These are phyloP conservation scores for Eutrigla gurnardus DNA, from an alignment of 2,797 vertebrate species.

Conservation along the genomic window DNA sequence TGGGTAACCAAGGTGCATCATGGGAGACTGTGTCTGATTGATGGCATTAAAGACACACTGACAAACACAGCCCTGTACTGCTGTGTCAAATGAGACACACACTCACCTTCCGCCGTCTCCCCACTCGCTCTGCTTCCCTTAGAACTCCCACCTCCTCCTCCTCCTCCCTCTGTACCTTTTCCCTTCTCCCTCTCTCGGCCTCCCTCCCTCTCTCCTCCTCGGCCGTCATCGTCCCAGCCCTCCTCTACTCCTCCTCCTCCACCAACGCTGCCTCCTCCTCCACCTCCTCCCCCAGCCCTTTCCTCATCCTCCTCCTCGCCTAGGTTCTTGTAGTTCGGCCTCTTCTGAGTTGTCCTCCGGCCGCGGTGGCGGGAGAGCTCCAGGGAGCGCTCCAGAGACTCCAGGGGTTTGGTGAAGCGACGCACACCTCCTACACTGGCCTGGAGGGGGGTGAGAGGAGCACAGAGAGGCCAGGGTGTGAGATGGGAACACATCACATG, in stretches of 20 bases:
- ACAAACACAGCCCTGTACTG: constrained; percentile 71
- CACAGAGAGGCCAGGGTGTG: not conserved
- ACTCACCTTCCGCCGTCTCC: constrained; percentile 97
- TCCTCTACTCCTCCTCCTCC: constrained; percentile 89
- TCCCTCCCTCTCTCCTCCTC: constrained; percentile 87
- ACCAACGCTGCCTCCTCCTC: constrained; percentile 86
- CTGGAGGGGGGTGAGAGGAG: constrained; percentile 71
- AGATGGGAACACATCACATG: not conserved
- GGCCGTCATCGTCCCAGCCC: constrained; percentile 87
- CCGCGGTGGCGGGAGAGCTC: constrained; percentile 95
- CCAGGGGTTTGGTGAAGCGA: constrained; percentile 93
- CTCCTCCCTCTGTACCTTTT: constrained; percentile 90
- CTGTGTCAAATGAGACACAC: constrained; percentile 65
- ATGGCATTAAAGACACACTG: constrained; percentile 62
- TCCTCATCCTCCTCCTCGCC: constrained; percentile 97
- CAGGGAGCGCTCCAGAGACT: constrained; percentile 94
- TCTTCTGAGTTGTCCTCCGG: constrained; percentile 91
- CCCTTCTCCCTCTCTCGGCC: constrained; percentile 89
- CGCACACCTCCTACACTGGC: constrained; percentile 87
- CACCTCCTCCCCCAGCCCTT: constrained; percentile 82
- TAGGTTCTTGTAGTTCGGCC: constrained; percentile 98
- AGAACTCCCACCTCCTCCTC: constrained; percentile 83
- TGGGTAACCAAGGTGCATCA: constrained; percentile 55
- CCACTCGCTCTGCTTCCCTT: constrained; percentile 92
- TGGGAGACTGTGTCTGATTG: constrained; percentile 58